These are phyloP conservation scores for Opisthocomus hoazin DNA, from an alignment of 2,113 vertebrate genomes.

Conservation along the genomic window DNA sequence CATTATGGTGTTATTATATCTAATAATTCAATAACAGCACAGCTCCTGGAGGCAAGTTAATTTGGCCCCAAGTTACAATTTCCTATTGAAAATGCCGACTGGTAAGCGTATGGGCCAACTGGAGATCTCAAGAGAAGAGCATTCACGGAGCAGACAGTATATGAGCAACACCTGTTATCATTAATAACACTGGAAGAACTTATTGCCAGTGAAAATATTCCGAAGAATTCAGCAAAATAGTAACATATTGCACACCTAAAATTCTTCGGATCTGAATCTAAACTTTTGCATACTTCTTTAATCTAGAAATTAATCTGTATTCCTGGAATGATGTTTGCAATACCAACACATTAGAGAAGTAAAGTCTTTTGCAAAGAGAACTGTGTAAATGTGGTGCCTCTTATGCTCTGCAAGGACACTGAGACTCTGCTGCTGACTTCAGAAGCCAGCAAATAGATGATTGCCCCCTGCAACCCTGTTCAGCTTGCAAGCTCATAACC, in stretches of 20 bases:
- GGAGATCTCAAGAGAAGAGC: neutral
- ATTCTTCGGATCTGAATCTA: neutral
- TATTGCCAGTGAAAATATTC: neutral
- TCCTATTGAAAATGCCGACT: neutral
- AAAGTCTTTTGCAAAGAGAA: neutral
- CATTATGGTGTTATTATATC: neutral
- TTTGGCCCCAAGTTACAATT: neutral
- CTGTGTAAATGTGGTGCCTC: neutral
- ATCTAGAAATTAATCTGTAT: neutral
- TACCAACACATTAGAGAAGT: neutral
- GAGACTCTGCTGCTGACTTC: neutral
- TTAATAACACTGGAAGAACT: neutral
- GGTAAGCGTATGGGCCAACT: neutral
- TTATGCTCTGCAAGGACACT: neutral
- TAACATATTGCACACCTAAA: neutral
- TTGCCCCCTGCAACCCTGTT: neutral
- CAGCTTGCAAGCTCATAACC: neutral
- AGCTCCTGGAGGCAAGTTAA: conserved; percentile 15
- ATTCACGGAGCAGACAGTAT: neutral
- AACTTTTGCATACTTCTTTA: neutral
- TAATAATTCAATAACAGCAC: neutral
- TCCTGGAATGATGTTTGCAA: neutral
- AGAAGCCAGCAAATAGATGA: neutral
- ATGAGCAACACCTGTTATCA: neutral
- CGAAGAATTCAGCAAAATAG: neutral